Percentiles rank a stretch among this genome's conserved stretches.
phyloP scores from a whole-genome alignment of 2,888 invertebrate genomes.

The Pterostichus madidus region DNA sequence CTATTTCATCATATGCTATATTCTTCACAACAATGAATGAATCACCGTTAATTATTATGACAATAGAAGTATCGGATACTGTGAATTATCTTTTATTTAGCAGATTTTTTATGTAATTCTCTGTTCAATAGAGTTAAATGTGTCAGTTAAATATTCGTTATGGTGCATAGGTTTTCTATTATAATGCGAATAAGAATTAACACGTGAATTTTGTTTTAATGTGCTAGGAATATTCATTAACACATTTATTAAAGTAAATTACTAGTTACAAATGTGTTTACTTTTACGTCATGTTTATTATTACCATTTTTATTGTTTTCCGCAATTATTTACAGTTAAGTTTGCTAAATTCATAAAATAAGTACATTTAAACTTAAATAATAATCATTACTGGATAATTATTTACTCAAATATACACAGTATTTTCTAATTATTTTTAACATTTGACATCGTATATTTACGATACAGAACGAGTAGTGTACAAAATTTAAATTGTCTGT shows the following conservation, averaged over 20 bases:
- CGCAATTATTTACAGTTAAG: no score
- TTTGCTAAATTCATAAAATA: no score
- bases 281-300: no score
- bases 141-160: slow-evolving; percentile 47
- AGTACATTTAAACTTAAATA: no score
- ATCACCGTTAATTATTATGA: not conserved
- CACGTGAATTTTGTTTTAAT: not conserved
- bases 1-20: slow-evolving; percentile 7
- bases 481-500: no score
- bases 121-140: slow-evolving; percentile 37
- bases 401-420: no score
- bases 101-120: slow-evolving; percentile 18
- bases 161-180: slow-evolving; percentile 9
- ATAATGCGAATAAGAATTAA: not conserved
- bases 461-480: no score
- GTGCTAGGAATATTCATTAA: slow-evolving; percentile 23
- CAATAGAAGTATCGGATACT: slow-evolving; percentile 17
- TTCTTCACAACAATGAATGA: not conserved
- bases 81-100: slow-evolving; percentile 39
- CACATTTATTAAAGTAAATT: not conserved
- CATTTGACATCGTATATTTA: not conserved
- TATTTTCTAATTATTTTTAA: slow-evolving; percentile 7
- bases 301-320: slow-evolving; percentile 3
- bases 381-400: no score
- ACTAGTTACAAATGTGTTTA: not conserved